A percentile compares a stretch with the other conserved stretches of the same genome.
phyloP scores from a whole-genome alignment of 2,113 vertebrate genomes.

The Protobothrops flavoviridis region DNA sequence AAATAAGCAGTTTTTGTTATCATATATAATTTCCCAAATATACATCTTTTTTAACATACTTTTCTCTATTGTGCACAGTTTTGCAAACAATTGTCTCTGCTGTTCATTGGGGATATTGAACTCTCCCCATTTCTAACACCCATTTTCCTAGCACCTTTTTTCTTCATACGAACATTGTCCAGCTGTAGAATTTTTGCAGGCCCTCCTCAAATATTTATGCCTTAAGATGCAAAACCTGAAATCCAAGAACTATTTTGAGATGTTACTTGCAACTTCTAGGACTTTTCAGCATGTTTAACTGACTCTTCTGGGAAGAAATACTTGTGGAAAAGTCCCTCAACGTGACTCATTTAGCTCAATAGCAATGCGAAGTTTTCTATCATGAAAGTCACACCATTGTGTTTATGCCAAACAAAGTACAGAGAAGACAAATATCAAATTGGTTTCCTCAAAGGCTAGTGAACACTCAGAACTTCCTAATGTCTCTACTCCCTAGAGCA shows the following conservation, averaged over 20 bases:
- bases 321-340: not conserved
- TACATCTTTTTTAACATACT: not conserved
- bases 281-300: not conserved
- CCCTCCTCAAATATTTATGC: not conserved
- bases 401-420: not conserved
- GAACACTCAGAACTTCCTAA: not conserved
- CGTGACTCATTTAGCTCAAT: not conserved
- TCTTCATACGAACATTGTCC: not conserved
- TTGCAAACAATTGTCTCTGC: not conserved
- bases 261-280: not conserved
- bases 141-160: not conserved
- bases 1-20: not conserved
- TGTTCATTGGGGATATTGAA: not conserved
- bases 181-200: not conserved
- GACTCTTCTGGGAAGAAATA: not conserved
- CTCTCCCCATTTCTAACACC: not conserved
- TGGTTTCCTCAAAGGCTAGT: not conserved
- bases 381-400: not conserved
- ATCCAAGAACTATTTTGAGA: not conserved
- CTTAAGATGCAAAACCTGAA: not conserved
- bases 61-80: not conserved
- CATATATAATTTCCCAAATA: not conserved
- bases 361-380: not conserved
- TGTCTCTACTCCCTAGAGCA: not conserved
- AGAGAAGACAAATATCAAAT: not conserved